These are phyloP conservation scores for Acronicta aceris DNA, from an alignment of 2,888 invertebrate genomes.

Conservation along the genomic window DNA sequence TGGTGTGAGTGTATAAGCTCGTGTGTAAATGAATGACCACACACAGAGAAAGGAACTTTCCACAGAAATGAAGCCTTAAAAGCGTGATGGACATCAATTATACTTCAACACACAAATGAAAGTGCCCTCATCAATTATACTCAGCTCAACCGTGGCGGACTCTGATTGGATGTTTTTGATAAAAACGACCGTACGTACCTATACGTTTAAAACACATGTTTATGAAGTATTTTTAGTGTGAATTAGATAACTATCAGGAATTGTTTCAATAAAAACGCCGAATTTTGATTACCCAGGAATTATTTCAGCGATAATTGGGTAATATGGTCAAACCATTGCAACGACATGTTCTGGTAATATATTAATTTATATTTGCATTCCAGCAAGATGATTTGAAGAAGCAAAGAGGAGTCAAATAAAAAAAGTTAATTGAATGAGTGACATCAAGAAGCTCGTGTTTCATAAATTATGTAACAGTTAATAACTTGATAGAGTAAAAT, in stretches of 20 bases:
- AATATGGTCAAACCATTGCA: too few relatives aligned
- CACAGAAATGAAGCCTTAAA: conserved; percentile 37
- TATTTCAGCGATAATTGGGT: not conserved
- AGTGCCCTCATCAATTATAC: conserved; percentile 43
- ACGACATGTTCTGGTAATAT: too few relatives aligned
- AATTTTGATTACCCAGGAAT: too few relatives aligned
- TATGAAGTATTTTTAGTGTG: too few relatives aligned
- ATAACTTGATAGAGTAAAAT: not conserved
- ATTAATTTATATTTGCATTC: too few relatives aligned
- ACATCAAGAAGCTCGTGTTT: not conserved
- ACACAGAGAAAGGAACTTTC: conserved; percentile 18
- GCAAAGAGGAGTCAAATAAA: too few relatives aligned
- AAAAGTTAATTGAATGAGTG: too few relatives aligned
- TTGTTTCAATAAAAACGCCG: too few relatives aligned
- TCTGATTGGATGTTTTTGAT: conserved; percentile 21
- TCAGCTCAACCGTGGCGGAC: conserved; percentile 10
- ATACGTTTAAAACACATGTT: not conserved
- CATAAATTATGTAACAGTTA: not conserved
- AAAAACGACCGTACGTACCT: not conserved
- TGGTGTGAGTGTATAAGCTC: not conserved
- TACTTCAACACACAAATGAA: conserved; percentile 36
- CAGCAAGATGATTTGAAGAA: too few relatives aligned
- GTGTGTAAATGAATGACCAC: not conserved
- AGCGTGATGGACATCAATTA: conserved; percentile 37
- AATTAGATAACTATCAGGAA: too few relatives aligned